Evolutionary conservation across 2,888 invertebrate genomes (phyloP), one percentile per base, ranked within the genome.

Genomic region (Caenorhabditis virilis): DNA sequence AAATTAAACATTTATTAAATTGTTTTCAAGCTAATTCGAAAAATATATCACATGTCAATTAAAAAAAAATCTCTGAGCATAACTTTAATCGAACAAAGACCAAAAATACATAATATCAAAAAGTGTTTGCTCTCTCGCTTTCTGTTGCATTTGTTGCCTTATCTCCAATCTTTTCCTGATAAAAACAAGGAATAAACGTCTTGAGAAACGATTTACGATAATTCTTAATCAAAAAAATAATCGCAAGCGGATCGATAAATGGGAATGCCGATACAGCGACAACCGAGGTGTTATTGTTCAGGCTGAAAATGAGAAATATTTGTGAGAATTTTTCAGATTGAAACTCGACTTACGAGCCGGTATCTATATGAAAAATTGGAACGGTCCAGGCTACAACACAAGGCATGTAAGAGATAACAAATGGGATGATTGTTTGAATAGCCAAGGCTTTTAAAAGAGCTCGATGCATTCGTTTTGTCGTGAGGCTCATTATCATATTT

Each of bases 341-440:
- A 5, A 6, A 20, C 11, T 6, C 16, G 11, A 27, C 36, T 18
- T 9, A 61, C 60, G 54, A 50, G 23, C 48, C 48, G n/a, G 61
- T 51, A 35, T 62, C 56, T 1, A 62, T 53, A 26, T 62, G 61
- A n/a, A 62, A 43, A 4, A 63, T 4, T 15, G 62, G 62, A 20
- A 53, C 62, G 11, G 56, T 39, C 62, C 62, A 63, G 18, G 62
- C 56, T n/a, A 63, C 41, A 13, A 56, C 52, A 22, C 62, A 62
- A 9, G 62, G 62, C 26, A 56, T 48, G 42, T 62, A 62, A 18
- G 52, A 52, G 27, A 62, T 26, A 16, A 41, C 62, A 23, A 62
- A 62, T n/a, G 62, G 62, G 33, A 62, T 62, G 43, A 62, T 52
- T 0, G 62, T 62, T 15, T 62, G 62, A 25, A 62, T 56, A 9